These are phyloP conservation scores for Lymantria dispar DNA, from an alignment of 2,888 invertebrate genomes.

Conservation along the genomic window DNA sequence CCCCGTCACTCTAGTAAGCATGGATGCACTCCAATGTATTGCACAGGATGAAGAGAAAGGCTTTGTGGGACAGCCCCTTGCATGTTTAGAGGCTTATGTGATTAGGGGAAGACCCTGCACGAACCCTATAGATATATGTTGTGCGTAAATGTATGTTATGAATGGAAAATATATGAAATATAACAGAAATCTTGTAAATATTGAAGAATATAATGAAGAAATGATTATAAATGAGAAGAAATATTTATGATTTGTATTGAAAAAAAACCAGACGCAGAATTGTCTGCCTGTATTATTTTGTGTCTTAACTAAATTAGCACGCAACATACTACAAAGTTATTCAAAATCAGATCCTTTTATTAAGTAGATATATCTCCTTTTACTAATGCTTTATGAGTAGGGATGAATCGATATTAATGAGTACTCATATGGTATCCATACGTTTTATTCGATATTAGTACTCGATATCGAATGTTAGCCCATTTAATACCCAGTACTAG, in stretches of 20 bases:
- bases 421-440: no score
- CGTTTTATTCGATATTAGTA: no score
- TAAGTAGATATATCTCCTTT: no score
- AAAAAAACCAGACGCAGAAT: no score
- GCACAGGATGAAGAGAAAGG: constrained; percentile 59
- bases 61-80: constrained; percentile 74
- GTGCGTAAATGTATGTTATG: constrained; percentile 36
- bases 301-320: no score
- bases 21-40: constrained; percentile 67
- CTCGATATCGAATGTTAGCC: no score
- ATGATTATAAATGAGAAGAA: constrained; percentile 19
- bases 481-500: no score
- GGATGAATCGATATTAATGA: no score
- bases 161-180: constrained; percentile 13
- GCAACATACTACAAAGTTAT: no score
- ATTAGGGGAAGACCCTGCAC: constrained; percentile 69
- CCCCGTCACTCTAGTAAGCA: constrained; percentile 74
- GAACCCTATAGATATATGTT: constrained; percentile 70
- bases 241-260: background rate
- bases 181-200: constrained; percentile 22
- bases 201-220: constrained; percentile 23
- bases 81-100: constrained; percentile 79
- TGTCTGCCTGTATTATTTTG: no score
- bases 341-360: no score
- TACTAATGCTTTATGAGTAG: no score